Conservation (phyloP, 1,140 invertebrate genomes). For the Potamilus streckersoni region DNA sequence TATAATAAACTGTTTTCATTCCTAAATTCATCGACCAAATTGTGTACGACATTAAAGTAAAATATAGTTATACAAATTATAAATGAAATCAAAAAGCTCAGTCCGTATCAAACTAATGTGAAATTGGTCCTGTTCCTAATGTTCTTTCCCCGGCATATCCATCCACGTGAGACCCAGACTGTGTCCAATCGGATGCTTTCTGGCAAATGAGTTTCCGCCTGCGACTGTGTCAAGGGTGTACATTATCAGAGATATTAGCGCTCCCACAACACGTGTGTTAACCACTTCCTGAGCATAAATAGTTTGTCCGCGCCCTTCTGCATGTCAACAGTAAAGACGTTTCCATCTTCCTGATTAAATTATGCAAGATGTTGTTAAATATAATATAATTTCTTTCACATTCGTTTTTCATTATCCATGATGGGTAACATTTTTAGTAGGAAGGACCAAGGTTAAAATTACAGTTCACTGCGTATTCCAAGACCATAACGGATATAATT, state of each 20-base stretch:
- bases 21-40: not conserved
- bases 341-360: conserved; percentile 66
- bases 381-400: too few species aligned
- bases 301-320: conserved; percentile 83
- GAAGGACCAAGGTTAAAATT: too few species aligned
- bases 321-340: conserved; percentile 94
- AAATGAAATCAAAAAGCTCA: not conserved
- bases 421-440: too few species aligned
- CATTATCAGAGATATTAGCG: conserved; percentile 82
- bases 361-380: not conserved
- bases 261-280: conserved; percentile 90
- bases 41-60: not conserved
- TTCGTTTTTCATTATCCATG: too few species aligned
- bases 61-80: not conserved
- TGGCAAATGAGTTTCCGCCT: not conserved
- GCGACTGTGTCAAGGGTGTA: not conserved
- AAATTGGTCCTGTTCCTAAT: conserved; percentile 81
- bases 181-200: conserved; percentile 86
- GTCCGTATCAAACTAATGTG: conserved; percentile 59
- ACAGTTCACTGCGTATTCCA: too few species aligned
- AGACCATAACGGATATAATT: too few species aligned
- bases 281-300: conserved; percentile 90
- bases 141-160: conserved; percentile 90
- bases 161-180: conserved; percentile 87
- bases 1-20: too few species aligned